Base-by-base conservation (phyloP, 2,797 vertebrate genomes). In the Peromyscus attwateri region DNA sequence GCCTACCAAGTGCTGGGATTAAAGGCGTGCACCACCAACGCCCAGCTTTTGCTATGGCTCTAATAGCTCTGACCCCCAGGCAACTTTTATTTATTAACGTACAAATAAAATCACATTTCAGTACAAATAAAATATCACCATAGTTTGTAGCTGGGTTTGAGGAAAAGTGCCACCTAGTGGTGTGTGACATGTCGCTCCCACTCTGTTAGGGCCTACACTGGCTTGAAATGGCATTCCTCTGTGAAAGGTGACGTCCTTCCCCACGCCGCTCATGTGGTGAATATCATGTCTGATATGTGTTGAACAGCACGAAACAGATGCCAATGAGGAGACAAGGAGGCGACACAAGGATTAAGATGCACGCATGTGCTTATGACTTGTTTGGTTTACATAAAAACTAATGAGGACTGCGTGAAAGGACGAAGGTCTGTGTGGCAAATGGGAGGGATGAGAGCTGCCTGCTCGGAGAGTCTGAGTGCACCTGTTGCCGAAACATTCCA, bases 161-260 rank as follows among this genome's bases (percentile, higher is more conserved):
- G 55, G 4, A 11, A 66, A 91, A 66, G 89, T 16, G 76, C 96
- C 96, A 85, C 46, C 94, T 97, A 46, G 91, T 95, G 91, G 90
- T 75, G 0, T 0, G 2, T 93, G 46, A 27, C 34, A 77, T 82
- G 34, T 73, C 60, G 3, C 0, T 23, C 76, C 60, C 2, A 6
- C 37, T 27, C 7, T 8, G 60, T 34, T 23, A 43, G 62, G 16
- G 34, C 27, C 19, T 3, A 37, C 70, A 2, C 49, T 60, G 13
- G 23, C 60, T 87, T 89, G 55, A 7, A 40, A 29, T 37, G 34
- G 34, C 16, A 16, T 12, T 75, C 21, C 68, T 25, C 68, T 25
- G 27, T 71, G 31, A 87, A 87, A 91, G 89, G 1, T 1, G 10
- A 12, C 49, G n/a, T 23, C n/a, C 8, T 66, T 87, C 57, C 43